Percentiles rank a stretch among this genome's conserved stretches.
These are phyloP conservation scores for Sciurus vulgaris DNA, from an alignment of 2,797 vertebrate genomes.

Conservation along the genomic window DNA sequence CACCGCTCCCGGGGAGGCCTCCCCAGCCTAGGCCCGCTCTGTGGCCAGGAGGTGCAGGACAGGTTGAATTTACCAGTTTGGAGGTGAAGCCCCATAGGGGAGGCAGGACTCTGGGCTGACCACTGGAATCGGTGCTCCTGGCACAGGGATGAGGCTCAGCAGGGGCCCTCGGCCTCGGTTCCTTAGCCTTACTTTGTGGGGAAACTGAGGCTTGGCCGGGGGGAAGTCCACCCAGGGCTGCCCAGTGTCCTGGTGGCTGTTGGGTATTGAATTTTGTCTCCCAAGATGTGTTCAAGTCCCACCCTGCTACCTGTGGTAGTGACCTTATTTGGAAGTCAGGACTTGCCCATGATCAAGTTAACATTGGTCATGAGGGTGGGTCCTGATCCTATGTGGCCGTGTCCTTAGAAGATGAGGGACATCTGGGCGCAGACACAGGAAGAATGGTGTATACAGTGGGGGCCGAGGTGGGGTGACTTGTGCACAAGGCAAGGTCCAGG, in stretches of 20 bases:
- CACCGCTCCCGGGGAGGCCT: rapidly evolving
- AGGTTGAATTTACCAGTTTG: not conserved
- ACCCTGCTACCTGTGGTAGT: too few species aligned
- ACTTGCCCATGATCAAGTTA: not conserved
- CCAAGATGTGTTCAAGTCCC: not conserved
- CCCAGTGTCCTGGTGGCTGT: not conserved
- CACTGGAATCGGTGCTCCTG: not conserved
- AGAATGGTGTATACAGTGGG: rapidly evolving
- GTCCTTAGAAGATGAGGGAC: not conserved
- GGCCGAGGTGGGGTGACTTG: rapidly evolving
- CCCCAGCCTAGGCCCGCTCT: rapidly evolving
- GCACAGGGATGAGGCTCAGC: not conserved
- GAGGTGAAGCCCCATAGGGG: not conserved
- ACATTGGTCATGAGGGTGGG: not conserved
- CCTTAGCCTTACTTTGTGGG: not conserved
- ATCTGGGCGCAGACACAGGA: rapidly evolving
- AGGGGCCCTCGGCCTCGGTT: not conserved
- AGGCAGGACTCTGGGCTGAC: not conserved
- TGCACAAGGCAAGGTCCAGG: not conserved
- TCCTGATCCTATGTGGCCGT: not conserved
- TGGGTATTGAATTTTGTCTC: not conserved
- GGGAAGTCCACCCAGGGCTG: not conserved
- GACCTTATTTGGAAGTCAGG: not conserved
- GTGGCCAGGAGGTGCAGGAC: rapidly evolving
- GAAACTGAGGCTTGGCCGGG: not conserved